phyloP scores from a whole-genome alignment of 2,113 vertebrate genomes.

The Calyptommatus sinebrachiatus region DNA sequence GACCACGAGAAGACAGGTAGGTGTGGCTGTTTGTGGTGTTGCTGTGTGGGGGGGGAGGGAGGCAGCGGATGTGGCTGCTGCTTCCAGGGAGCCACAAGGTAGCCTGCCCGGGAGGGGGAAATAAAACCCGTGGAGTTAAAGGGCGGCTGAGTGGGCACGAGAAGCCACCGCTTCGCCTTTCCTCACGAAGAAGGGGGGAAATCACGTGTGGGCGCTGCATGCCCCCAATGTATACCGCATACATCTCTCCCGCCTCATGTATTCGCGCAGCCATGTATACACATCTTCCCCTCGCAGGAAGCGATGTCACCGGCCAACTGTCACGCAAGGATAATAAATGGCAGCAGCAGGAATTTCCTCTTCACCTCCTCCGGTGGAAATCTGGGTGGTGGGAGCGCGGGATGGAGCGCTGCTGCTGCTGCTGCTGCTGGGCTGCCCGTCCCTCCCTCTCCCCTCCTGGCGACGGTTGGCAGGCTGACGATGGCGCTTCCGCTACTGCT shows the following conservation, averaged over 20 bases:
- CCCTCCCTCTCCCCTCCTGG: not conserved
- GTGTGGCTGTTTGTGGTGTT: conserved; percentile 58
- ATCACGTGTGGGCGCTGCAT: not conserved
- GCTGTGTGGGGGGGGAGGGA: conserved; percentile 12
- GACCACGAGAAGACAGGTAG: conserved; percentile 92
- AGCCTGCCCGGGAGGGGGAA: not conserved
- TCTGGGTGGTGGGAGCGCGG: not conserved
- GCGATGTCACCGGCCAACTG: not conserved
- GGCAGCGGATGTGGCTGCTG: not conserved
- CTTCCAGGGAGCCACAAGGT: not conserved
- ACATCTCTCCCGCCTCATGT: no score
- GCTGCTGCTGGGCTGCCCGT: no score
- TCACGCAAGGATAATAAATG: not conserved
- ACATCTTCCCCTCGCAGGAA: not conserved
- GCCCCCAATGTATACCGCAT: no score
- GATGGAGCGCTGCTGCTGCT: no score
- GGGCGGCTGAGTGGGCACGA: not conserved
- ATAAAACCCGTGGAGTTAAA: not conserved
- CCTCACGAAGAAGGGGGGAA: not conserved
- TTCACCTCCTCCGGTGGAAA: not conserved
- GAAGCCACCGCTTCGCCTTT: not conserved
- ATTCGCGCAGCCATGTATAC: no score
- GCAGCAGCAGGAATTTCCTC: not conserved
- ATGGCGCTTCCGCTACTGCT: not conserved
- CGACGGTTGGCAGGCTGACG: not conserved